Evolutionary conservation across 1,140 invertebrate species (phyloP), one percentile per base, ranked within the genome.

Genomic region (Venturia canescens): DNA sequence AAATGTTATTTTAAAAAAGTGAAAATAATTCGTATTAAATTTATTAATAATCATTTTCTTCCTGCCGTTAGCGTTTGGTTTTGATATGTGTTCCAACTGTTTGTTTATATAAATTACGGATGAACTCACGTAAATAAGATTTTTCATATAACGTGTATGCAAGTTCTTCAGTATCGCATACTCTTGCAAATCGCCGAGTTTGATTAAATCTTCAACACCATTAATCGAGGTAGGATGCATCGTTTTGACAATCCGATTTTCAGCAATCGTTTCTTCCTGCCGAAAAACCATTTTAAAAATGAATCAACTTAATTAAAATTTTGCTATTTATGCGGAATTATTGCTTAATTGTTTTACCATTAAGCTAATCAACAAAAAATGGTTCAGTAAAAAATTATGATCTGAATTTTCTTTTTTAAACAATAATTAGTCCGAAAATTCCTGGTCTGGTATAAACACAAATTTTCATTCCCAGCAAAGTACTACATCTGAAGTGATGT

Each of bases 141-240:
- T 98, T 90, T 99, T 97, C 92, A 98, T 98, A 92, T 99, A 99
- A 88, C 99, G 94, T 85, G 99, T 99, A 80, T 98, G 95, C 60
- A 99, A 94, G 93, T 99, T 99, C 84, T 98, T 94, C 21, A 99
- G 93, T 86, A 99, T 99, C 63, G 98, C 98, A 63, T 98, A 98
- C 92, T 99, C 99, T 91, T 99, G 98, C 60, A 99, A 94, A 93
- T 99, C 99, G 18, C 98, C 98, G 29, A 99, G 93, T 53, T 97
- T 97, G 90, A 99, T 99, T 98, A 99, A 99, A 93, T 99, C 99
- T 93, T 99, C 98, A 85, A 99, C 98, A 78, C 98, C 98, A 90
- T 99, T 97, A 84, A 99, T 97, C 38, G 98, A 99, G 48, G 98
- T 98, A 74, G 97, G 96, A 91, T 99, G 98, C 98, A 99, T 99